These are phyloP conservation scores for Mus musculus DNA, from an alignment of 2,113 vertebrate species.

Conservation along the genomic window DNA sequence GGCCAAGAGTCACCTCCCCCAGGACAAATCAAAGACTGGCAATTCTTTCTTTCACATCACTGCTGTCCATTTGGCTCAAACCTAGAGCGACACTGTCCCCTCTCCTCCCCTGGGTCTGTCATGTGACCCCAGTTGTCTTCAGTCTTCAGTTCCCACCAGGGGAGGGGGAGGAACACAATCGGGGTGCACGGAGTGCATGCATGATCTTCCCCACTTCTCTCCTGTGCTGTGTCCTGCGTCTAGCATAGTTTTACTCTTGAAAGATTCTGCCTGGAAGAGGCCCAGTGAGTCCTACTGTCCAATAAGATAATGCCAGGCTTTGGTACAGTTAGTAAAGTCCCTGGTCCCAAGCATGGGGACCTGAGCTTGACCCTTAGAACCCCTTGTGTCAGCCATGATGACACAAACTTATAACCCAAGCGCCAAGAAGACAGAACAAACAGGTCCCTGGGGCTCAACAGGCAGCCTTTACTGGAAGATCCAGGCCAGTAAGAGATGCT, in stretches of 20 bases:
- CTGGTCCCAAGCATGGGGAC: background rate
- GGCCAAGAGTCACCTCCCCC: constrained; percentile 6
- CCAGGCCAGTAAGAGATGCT: background rate
- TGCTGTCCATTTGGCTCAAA: background rate
- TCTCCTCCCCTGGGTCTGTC: background rate
- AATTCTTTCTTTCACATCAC: background rate
- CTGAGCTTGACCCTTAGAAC: too few species aligned
- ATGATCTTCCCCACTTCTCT: background rate
- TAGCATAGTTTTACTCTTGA: background rate
- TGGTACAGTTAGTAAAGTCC: background rate
- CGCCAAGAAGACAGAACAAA: background rate
- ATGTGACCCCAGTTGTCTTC: background rate
- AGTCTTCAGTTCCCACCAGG: background rate
- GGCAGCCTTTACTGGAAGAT: background rate
- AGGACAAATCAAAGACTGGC: background rate
- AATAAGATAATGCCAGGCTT: background rate
- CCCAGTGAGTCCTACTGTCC: background rate
- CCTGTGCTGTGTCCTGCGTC: background rate
- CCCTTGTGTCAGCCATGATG: too few species aligned
- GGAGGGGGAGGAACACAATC: too few species aligned
- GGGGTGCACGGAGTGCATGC: too few species aligned
- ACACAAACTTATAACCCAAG: background rate
- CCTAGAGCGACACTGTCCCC: background rate
- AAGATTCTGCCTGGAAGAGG: background rate
- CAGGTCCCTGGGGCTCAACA: background rate